These are phyloP conservation scores for Melikaiella ostensackeni DNA, from an alignment of 2,888 invertebrate genomes.

Conservation along the genomic window DNA sequence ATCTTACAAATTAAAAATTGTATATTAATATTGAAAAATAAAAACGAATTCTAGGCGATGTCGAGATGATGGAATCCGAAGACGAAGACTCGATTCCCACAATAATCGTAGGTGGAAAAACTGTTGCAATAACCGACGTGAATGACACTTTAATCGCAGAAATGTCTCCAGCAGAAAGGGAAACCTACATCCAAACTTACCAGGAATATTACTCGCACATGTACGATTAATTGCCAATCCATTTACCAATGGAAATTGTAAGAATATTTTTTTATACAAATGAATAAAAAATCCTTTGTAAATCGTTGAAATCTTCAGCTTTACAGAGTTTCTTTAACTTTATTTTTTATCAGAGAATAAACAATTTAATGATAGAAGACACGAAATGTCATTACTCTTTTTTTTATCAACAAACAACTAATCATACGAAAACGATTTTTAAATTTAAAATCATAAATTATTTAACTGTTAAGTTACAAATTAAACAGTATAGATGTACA, in stretches of 20 bases:
- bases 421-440: background rate
- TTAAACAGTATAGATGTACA: conserved; percentile 51
- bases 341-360: conserved; percentile 28
- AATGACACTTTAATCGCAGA: conserved; percentile 91
- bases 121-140: conserved; percentile 89
- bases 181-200: conserved; percentile 94
- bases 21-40: background rate
- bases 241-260: conserved; percentile 43
- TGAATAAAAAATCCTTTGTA: conserved; percentile 33
- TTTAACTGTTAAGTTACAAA: background rate
- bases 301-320: background rate
- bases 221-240: conserved; percentile 82
- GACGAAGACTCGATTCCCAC: conserved; percentile 89
- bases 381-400: conserved; percentile 32
- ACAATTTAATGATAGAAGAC: conserved; percentile 52
- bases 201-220: conserved; percentile 96
- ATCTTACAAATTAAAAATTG: background rate
- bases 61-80: conserved; percentile 87
- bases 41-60: conserved; percentile 79
- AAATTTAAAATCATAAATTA: background rate
- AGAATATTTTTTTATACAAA: conserved; percentile 70
- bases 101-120: conserved; percentile 88
- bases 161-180: conserved; percentile 95
- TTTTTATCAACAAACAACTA: conserved; percentile 39
- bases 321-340: conserved; percentile 28